phyloP scores from a whole-genome alignment of 1,140 invertebrate genomes.

The Bombus waltoni region DNA sequence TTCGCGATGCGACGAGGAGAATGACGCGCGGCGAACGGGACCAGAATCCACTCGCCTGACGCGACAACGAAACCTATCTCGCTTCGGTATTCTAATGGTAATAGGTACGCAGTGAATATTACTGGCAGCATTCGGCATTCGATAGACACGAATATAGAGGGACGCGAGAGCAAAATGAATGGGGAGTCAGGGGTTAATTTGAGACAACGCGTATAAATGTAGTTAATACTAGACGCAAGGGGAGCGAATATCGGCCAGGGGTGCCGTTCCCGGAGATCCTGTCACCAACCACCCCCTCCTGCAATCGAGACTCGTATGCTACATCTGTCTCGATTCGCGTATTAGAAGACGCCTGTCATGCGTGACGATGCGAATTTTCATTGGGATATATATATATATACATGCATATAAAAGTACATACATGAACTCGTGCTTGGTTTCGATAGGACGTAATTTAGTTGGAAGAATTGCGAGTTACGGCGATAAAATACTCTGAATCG shows the following conservation, averaged over 20 bases:
- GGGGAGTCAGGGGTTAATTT: conserved; percentile 44
- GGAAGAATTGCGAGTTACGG: not conserved
- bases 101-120: conserved; percentile 42
- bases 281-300: conserved; percentile 71
- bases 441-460: not conserved
- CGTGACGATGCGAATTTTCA: conserved; percentile 29
- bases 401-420: not conserved
- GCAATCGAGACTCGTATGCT: conserved; percentile 61
- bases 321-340: conserved; percentile 72
- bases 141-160: conserved; percentile 44
- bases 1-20: not conserved
- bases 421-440: too few relatives aligned
- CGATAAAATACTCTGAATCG: too few relatives aligned
- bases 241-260: conserved; percentile 45
- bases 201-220: conserved; percentile 61
- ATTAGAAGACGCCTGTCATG: conserved; percentile 28
- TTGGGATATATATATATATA: not conserved
- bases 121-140: conserved; percentile 27
- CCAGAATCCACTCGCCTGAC: not conserved
- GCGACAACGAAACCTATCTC: conserved; percentile 1
- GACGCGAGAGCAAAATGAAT: conserved; percentile 33
- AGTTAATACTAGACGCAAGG: conserved; percentile 57
- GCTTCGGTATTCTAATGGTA: conserved; percentile 36
- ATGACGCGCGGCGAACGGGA: not conserved
- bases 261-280: conserved; percentile 68